A percentile compares a stretch with the other conserved stretches of the same genome.
Conservation (phyloP, 1,140 invertebrate genomes). For the Pseudobourletiella spinata region DNA sequence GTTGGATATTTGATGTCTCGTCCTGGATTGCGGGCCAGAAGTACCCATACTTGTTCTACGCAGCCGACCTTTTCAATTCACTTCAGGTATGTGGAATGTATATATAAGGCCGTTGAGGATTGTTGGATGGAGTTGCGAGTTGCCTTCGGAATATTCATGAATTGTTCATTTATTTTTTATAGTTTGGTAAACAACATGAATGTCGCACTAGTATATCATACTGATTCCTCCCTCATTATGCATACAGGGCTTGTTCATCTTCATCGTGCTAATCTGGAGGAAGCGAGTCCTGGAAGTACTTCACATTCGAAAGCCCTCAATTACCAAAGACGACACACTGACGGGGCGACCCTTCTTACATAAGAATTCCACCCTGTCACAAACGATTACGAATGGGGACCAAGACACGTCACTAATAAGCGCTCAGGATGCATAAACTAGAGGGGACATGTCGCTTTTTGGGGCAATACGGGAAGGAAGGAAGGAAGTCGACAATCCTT, state of each 20-base stretch:
- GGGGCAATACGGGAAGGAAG: too few relatives aligned
- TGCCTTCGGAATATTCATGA: not conserved
- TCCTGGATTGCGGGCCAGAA: constrained; percentile 24
- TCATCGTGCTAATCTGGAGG: constrained; percentile 31
- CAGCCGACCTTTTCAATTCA: constrained; percentile 31
- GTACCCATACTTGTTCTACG: constrained; percentile 25
- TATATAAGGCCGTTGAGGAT: not conserved
- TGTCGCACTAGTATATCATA: not conserved
- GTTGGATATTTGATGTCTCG: constrained; percentile 33
- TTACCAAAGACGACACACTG: constrained; percentile 35
- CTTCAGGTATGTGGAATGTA: constrained; percentile 24
- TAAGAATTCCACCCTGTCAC: constrained; percentile 20
- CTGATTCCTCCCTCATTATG: too few relatives aligned
- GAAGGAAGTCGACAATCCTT: too few relatives aligned
- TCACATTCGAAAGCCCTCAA: constrained; percentile 30
- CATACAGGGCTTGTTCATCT: constrained; percentile 34
- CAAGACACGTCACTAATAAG: constrained; percentile 27
- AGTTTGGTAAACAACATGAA: not conserved
- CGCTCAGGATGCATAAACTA: constrained; percentile 21
- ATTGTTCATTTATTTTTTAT: not conserved
- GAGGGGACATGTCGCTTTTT: too few relatives aligned
- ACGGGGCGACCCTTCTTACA: constrained; percentile 33
- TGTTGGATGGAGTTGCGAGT: not conserved
- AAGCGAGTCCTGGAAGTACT: constrained; percentile 34
- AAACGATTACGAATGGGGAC: constrained; percentile 9